A percentile compares a stretch with the other conserved stretches of the same genome.
Evolutionary conservation across 2,797 vertebrate genomes (phyloP).

Genomic region (Pteropus rufus): DNA sequence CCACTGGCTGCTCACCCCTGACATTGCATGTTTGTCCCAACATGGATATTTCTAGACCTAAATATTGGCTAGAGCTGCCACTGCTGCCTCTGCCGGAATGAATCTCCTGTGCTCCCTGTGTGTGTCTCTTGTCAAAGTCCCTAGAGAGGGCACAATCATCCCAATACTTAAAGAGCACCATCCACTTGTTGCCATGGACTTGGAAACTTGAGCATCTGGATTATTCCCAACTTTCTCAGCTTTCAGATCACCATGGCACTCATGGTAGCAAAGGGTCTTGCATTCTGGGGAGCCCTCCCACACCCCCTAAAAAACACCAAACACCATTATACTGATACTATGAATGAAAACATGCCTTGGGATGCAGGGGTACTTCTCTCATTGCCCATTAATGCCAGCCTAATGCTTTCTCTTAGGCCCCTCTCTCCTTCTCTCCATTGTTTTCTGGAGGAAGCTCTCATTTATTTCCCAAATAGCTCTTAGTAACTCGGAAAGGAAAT

Average conservation of each 20-base stretch:
- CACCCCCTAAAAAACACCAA: not conserved
- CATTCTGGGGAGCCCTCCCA: not conserved
- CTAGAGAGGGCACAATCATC: no score
- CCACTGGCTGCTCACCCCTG: no score
- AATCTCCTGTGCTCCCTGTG: rapidly evolving
- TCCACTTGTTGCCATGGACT: no score
- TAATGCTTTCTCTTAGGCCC: not conserved
- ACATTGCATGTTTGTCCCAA: not conserved
- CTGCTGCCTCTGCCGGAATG: not conserved
- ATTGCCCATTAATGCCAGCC: rapidly evolving
- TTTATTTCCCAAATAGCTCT: not conserved
- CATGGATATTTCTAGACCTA: not conserved
- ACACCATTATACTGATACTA: not conserved
- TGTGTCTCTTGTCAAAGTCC: not conserved
- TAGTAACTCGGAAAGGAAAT: not conserved
- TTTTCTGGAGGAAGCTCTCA: not conserved
- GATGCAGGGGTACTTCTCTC: no score
- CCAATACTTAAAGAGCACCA: rapidly evolving
- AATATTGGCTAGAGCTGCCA: not conserved
- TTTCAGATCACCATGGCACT: not conserved
- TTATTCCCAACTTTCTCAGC: not conserved
- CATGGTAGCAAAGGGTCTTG: not conserved
- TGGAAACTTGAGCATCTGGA: not conserved
- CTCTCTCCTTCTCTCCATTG: no score
- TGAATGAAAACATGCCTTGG: not conserved